Evolutionary conservation across 1,140 invertebrate species (phyloP), one percentile per base, ranked within the genome.

Genomic region (Cyrtorhinus lividipennis): DNA sequence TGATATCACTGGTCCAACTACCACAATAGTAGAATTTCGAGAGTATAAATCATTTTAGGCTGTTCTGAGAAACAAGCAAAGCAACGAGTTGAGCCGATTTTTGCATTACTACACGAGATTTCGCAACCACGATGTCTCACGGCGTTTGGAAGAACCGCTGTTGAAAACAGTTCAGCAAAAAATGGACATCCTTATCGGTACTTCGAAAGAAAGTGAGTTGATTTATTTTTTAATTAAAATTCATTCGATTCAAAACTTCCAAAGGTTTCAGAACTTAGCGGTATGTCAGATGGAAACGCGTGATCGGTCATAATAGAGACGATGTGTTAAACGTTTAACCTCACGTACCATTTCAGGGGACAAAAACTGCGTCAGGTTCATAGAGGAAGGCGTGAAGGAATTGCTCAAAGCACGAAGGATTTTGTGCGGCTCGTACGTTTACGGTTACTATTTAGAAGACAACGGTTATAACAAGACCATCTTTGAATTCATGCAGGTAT

Each of bases 401-500:
- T 68, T 85, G 22, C 69, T 85, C 12, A 82, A 83, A 72, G 81
- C 83, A 1, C 70, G 83, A 45, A 71, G 80, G 59, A 80, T 85
- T 15, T 71, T 86, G 1, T 83, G 82, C 70, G 83, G 81, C 46
- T 83, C 81, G 8, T 84, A 85, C 71, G 81, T 83, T 1, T 84
- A 83, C 72, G 83, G 82, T 1, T 85, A 80, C 70, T 84, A 83
- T 68, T 68, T 85, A 18, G 78, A 78, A 68, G 81, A 82, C 67
- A 81, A 81, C 69, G 80, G 81, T 1, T 82, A 83, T 67, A 83
- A 83, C 68, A 82, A 81, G 71, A 79, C 79, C 61, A 83, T 84
- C 38, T 86, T 85, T 74, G 83, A 86, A 72, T 83, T 82, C 68
- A 83, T 86, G 80, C 83, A 83, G 78, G 81, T 83, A 10, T n/a